Evolutionary conservation across 2,797 vertebrate species (phyloP).

Genomic region (Smutsia temminckii): DNA sequence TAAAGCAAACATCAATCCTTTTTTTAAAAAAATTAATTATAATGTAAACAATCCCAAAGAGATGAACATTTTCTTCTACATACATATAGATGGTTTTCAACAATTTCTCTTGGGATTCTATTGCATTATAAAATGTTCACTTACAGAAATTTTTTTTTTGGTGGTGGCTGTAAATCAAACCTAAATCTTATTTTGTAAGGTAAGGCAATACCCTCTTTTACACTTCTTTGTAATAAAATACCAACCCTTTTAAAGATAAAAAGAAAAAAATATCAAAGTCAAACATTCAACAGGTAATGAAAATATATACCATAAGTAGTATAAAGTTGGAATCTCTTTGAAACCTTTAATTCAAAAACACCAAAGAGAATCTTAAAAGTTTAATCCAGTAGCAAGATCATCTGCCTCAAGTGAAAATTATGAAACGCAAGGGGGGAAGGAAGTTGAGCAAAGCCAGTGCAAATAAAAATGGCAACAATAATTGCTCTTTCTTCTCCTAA

Average conservation of each 20-base stretch:
- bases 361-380: constrained; percentile 14
- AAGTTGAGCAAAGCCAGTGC: not conserved
- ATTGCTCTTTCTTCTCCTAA: not conserved
- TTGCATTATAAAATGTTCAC: constrained; percentile 29
- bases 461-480: not conserved
- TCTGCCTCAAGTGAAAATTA: not conserved
- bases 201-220: constrained; percentile 16
- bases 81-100: not conserved
- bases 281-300: constrained; percentile 44
- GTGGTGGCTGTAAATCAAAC: constrained; percentile 47
- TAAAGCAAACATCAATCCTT: not conserved
- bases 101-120: constrained; percentile 35
- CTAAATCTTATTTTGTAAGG: constrained; percentile 57
- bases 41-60: constrained; percentile 36
- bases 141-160: constrained; percentile 50
- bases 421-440: not conserved
- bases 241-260: constrained; percentile 56
- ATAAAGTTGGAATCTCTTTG: constrained; percentile 8
- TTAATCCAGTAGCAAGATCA: constrained; percentile 23
- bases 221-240: constrained; percentile 49
- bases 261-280: constrained; percentile 25
- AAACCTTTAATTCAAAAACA: constrained; percentile 19
- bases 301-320: not conserved
- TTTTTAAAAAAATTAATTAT: not conserved
- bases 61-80: not conserved